These are phyloP conservation scores for Acleris cristana DNA, from an alignment of 2,888 invertebrate species.

Conservation along the genomic window DNA sequence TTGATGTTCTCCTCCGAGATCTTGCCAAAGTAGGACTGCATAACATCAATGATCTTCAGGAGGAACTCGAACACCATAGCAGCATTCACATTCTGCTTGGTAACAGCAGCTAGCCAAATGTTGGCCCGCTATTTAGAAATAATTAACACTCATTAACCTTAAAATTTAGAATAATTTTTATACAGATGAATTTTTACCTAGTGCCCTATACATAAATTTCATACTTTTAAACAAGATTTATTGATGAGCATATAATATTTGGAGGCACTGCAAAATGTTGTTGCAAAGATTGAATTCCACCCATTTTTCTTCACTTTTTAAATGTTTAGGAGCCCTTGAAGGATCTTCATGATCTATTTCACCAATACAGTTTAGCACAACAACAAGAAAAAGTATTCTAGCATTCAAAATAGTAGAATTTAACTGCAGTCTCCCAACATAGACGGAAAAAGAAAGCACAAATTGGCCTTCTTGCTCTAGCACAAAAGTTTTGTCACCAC, in stretches of 20 bases:
- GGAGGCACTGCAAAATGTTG: too few species aligned
- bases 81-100: constrained; percentile 99
- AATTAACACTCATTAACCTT: not conserved
- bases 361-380: too few species aligned
- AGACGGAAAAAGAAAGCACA: not conserved
- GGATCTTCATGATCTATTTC: too few species aligned
- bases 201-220: too few species aligned
- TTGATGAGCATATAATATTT: too few species aligned
- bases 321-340: too few species aligned
- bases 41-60: constrained; percentile 98
- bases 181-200: not conserved
- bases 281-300: too few species aligned
- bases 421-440: not conserved
- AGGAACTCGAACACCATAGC: constrained; percentile 99
- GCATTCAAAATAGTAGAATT: too few species aligned
- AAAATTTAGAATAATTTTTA: not conserved
- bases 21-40: constrained; percentile 99
- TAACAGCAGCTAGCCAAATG: constrained; percentile 99
- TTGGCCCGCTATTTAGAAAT: constrained; percentile 90
- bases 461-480: too few species aligned
- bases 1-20: constrained; percentile 99
- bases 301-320: too few species aligned
- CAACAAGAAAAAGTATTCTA: too few species aligned
- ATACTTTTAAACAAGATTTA: too few species aligned
- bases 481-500: not conserved